Evolutionary conservation across 2,797 vertebrate species (phyloP).

Genomic region (Tauraco hartlaubi): DNA sequence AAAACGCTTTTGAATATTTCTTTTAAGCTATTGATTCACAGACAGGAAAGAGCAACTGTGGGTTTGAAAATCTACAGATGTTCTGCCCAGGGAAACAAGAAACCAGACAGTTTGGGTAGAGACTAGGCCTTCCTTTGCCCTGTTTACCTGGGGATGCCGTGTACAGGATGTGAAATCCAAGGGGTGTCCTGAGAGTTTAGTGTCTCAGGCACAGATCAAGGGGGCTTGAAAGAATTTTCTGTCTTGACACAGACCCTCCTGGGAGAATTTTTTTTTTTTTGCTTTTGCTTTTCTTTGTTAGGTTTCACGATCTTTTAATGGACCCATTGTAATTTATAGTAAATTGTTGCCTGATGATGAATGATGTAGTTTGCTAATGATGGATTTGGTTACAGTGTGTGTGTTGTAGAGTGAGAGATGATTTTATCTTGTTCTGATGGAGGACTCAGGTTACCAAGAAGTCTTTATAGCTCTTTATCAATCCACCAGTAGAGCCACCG

Average conservation of each 20-base stretch:
- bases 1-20: neutral
- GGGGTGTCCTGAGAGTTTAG: neutral
- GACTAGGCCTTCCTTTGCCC: neutral
- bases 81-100: neutral
- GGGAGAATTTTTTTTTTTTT: neutral
- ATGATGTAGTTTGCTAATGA: slow-evolving; percentile 67
- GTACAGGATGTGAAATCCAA: neutral
- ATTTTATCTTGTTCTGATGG: slow-evolving; percentile 58
- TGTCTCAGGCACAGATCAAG: neutral
- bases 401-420: slow-evolving; percentile 65
- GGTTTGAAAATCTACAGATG: neutral
- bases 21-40: neutral
- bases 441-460: slow-evolving; percentile 33
- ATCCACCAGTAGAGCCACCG: neutral
- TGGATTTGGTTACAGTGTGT: slow-evolving; percentile 68
- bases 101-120: neutral
- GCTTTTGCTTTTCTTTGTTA: neutral
- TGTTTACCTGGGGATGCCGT: neutral
- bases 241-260: slow-evolving; percentile 45
- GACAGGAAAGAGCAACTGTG: neutral
- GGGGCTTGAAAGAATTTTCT: slow-evolving; percentile 20
- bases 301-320: slow-evolving; percentile 38
- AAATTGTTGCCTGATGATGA: slow-evolving; percentile 58
- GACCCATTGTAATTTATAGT: slow-evolving; percentile 48
- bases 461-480: slow-evolving; percentile 5